These are phyloP conservation scores for Meda fulgida DNA, from an alignment of 2,797 vertebrate genomes.

Conservation along the genomic window DNA sequence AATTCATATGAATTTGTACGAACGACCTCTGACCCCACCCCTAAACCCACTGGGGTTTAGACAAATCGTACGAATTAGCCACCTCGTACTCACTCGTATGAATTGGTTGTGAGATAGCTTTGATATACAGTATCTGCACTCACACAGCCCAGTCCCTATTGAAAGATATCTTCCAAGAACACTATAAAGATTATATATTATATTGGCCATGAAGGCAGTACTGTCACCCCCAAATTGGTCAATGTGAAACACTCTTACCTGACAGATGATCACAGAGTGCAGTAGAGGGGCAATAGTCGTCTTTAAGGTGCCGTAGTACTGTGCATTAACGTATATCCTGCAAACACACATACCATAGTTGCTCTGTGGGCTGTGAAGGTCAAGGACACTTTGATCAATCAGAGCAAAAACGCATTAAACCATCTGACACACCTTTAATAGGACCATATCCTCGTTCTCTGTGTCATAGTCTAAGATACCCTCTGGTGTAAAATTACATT, in stretches of 20 bases:
- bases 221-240: neutral
- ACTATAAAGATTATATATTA: neutral
- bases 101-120: no score
- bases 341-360: neutral
- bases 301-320: conserved; percentile 3
- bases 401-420: conserved; percentile 3
- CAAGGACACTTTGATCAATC: conserved; percentile 31
- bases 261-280: conserved; percentile 40
- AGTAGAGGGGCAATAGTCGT: conserved; percentile 6
- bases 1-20: no score
- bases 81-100: no score
- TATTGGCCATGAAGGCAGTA: conserved; percentile 14
- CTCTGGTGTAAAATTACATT: conserved; percentile 25
- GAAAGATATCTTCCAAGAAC: neutral
- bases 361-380: conserved; percentile 17
- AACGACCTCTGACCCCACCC: no score
- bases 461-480: conserved; percentile 14
- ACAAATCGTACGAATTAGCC: no score
- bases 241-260: conserved; percentile 11
- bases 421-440: conserved; percentile 23
- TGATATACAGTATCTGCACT: conserved; percentile 1
- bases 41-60: no score
- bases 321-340: neutral
- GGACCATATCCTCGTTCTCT: neutral
- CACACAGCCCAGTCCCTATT: neutral